Base-by-base conservation (phyloP, 2,113 vertebrate species). In the Casuarius casuarius region DNA sequence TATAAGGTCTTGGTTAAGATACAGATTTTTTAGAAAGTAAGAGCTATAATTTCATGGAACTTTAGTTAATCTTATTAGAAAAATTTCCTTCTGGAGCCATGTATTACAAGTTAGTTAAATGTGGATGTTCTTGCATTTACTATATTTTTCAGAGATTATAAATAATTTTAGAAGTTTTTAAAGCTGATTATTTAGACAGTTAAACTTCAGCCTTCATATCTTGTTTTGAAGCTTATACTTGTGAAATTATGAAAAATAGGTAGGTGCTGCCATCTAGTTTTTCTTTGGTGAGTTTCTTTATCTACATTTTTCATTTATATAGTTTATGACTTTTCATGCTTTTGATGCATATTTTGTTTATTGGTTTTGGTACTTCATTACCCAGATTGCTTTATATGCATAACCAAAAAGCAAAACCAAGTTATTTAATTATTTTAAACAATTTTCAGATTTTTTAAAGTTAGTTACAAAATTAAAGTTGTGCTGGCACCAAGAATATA, bases 241-340 rank as follows among this genome's bases (percentile, higher is more conserved):
- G 78, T 70, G 82, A 44, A 86, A 63, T 70, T 51, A 49, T 84
- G 51, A 94, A 96, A 94, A 89, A 86, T 89, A 87, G 92, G 92
- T 72, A 96, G 59, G 85, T 97, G 96, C 97, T 98, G 97, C 97
- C 97, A 97, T 96, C 96, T 97, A 97, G 97, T 90, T 96, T 96
- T 95, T 44, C 70, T 89, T 83, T 59, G 84, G 66, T 91, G 89
- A 51, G 25, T 88, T 81, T 90, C 73, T 58, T 87, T 92, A 44
- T 68, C 71, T 84, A 5, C 1, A 0, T n/a, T 84, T 91, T 72
- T 77, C 70, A 31, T 67, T 70, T 66, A 14, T 63, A 3, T 40
- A 54, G 28, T 63, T 94, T 2, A n/a, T 52, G 62, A 14, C 19
- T 63, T 84, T 94, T 70, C 29, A 22, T 73, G 62, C 66, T 68